Conservation (phyloP, 2,797 vertebrate genomes). For the Hapalemur alaotrensis region DNA sequence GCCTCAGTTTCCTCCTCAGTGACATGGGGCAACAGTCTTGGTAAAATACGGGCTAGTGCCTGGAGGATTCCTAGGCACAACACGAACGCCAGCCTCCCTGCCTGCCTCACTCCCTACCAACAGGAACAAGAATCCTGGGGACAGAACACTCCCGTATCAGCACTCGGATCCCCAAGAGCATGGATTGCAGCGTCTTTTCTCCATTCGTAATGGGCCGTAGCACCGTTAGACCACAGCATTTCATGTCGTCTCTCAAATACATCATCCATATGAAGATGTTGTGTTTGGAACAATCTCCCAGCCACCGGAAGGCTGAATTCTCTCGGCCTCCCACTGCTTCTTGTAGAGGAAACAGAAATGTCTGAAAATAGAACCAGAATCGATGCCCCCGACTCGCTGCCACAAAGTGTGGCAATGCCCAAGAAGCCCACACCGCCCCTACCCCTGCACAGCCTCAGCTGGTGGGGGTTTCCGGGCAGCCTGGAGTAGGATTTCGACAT, state of each 20-base stretch:
- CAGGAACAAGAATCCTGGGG: background rate
- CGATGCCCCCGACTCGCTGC: background rate
- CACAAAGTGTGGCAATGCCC: constrained; percentile 25
- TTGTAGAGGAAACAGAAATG: constrained; percentile 55
- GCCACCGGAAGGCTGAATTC: constrained; percentile 38
- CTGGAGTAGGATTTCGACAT: constrained; percentile 63
- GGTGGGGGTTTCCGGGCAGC: constrained; percentile 70
- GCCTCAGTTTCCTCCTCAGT: background rate
- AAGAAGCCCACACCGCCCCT: background rate
- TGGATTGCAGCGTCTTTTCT: background rate
- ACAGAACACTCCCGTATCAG: background rate
- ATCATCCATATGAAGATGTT: background rate
- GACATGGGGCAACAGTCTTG: background rate
- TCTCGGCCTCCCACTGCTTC: constrained; percentile 20
- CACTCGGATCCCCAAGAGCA: background rate
- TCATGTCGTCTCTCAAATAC: background rate
- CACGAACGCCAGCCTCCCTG: background rate
- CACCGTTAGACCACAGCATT: background rate
- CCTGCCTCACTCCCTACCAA: background rate
- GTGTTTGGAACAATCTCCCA: constrained; percentile 15
- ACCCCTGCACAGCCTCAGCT: background rate
- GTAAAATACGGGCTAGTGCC: background rate
- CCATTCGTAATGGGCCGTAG: background rate
- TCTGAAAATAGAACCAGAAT: constrained; percentile 39
- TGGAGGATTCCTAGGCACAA: background rate